A percentile compares a stretch with the other conserved stretches of the same genome.
phyloP scores from a whole-genome alignment of 2,888 invertebrate species.

The Harpalus rubripes region DNA sequence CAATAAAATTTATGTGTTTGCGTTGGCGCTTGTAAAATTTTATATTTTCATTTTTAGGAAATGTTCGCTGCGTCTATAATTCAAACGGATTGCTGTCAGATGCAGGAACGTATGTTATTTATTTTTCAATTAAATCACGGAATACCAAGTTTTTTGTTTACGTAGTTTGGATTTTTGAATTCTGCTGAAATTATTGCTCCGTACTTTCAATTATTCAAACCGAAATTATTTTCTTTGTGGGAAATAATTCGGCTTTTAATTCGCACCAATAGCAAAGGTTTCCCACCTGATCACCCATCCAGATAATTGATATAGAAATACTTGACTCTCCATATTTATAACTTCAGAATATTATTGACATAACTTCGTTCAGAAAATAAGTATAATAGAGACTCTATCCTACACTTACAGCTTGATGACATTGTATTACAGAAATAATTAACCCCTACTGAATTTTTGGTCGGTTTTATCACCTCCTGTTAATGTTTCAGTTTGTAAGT shows the following conservation, averaged over 20 bases:
- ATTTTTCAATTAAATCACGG: slow-evolving; percentile 61
- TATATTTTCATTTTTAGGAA: slow-evolving; percentile 64
- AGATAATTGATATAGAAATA: not conserved
- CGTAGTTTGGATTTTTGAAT: slow-evolving; percentile 52
- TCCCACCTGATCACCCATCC: not conserved
- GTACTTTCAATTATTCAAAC: slow-evolving; percentile 32
- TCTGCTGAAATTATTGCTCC: slow-evolving; percentile 34
- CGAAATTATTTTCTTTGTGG: slow-evolving; percentile 40
- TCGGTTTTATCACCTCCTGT: no score
- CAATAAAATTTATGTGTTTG: slow-evolving; percentile 74
- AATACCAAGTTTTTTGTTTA: slow-evolving; percentile 51
- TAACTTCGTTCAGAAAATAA: no score
- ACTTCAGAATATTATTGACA: no score
- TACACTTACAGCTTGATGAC: no score
- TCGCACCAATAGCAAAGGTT: not conserved
- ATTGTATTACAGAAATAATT: no score
- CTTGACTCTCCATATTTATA: no score
- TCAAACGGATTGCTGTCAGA: slow-evolving; percentile 59
- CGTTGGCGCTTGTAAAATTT: slow-evolving; percentile 68
- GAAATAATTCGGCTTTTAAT: not conserved
- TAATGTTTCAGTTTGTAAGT: no score
- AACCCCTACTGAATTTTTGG: not conserved
- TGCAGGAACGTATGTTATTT: slow-evolving; percentile 60
- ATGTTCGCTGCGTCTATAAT: slow-evolving; percentile 50
- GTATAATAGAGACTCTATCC: no score